These are phyloP conservation scores for Athrips mouffetella DNA, from an alignment of 2,888 invertebrate genomes.

Conservation along the genomic window DNA sequence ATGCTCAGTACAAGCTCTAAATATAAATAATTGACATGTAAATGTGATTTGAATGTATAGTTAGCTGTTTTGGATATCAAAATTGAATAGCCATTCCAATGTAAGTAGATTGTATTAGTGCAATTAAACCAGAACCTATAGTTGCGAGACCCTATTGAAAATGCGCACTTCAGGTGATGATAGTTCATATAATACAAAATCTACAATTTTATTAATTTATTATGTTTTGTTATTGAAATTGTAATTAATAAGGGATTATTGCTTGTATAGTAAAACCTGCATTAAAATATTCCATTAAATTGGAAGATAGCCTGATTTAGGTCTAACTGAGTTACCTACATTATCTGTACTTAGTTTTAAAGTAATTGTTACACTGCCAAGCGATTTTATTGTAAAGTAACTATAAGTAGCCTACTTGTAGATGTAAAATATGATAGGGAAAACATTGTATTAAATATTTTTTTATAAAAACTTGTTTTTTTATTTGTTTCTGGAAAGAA, in stretches of 20 bases:
- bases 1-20: constrained; percentile 22
- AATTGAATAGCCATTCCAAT: constrained; percentile 21
- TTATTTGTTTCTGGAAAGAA: neutral
- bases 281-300: constrained; percentile 23
- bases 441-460: constrained; percentile 45
- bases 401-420: constrained; percentile 47
- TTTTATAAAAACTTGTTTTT: constrained; percentile 3
- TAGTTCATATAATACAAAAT: constrained; percentile 1
- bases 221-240: constrained; percentile 41
- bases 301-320: constrained; percentile 19
- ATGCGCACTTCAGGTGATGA: neutral
- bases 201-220: constrained; percentile 39
- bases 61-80: constrained; percentile 31
- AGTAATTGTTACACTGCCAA: constrained; percentile 52
- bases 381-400: constrained; percentile 52
- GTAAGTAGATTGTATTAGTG: constrained; percentile 15
- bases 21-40: constrained; percentile 24
- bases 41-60: constrained; percentile 23
- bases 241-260: constrained; percentile 26
- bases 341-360: constrained; percentile 36
- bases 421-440: constrained; percentile 46
- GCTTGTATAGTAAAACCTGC: constrained; percentile 13
- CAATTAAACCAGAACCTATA: constrained; percentile 7
- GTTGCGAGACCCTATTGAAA: neutral
- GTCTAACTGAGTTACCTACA: constrained; percentile 60